Conservation (phyloP, 2,113 vertebrate species). For the Amphiprion percula region DNA sequence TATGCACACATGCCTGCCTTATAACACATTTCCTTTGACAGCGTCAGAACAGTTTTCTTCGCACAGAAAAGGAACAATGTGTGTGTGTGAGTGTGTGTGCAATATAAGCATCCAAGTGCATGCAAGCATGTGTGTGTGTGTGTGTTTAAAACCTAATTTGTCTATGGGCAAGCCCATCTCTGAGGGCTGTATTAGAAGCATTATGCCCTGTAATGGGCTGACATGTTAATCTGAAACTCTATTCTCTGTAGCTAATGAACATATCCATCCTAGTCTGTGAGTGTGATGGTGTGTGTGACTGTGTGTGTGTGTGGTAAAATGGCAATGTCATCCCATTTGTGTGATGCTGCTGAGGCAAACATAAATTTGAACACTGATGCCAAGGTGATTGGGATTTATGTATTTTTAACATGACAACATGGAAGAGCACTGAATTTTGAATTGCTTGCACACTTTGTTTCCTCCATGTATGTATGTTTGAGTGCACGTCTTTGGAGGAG, state of each 20-base stretch:
- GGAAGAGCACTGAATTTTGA: slow-evolving; percentile 41
- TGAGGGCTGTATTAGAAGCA: slow-evolving; percentile 74
- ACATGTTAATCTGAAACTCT: slow-evolving; percentile 81
- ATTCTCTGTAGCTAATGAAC: slow-evolving; percentile 81
- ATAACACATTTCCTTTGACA: slow-evolving; percentile 57
- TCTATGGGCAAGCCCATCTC: slow-evolving; percentile 67
- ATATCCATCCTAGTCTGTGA: slow-evolving; percentile 69
- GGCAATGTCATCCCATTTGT: slow-evolving; percentile 28
- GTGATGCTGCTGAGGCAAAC: slow-evolving; percentile 31
- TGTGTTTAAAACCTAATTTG: slow-evolving; percentile 73
- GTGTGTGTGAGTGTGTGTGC: slow-evolving; percentile 23
- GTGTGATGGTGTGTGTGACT: slow-evolving; percentile 22
- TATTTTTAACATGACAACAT: slow-evolving; percentile 40
- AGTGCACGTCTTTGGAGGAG: slow-evolving; percentile 42
- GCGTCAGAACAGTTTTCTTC: slow-evolving; percentile 67
- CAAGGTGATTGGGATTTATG: slow-evolving; percentile 41
- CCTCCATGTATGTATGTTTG: slow-evolving; percentile 10
- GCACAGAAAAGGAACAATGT: slow-evolving; percentile 25
- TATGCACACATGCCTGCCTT: slow-evolving; percentile 23
- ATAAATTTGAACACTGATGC: slow-evolving; percentile 22
- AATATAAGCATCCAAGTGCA: neutral
- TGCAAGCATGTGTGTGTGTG: slow-evolving; percentile 19
- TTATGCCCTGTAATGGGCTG: slow-evolving; percentile 77
- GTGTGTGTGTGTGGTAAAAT: slow-evolving; percentile 39
- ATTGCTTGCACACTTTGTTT: slow-evolving; percentile 26